Percentiles rank a stretch among this genome's conserved stretches.
These are phyloP conservation scores for Colossoma macropomum DNA, from an alignment of 2,113 vertebrate genomes.

Conservation along the genomic window DNA sequence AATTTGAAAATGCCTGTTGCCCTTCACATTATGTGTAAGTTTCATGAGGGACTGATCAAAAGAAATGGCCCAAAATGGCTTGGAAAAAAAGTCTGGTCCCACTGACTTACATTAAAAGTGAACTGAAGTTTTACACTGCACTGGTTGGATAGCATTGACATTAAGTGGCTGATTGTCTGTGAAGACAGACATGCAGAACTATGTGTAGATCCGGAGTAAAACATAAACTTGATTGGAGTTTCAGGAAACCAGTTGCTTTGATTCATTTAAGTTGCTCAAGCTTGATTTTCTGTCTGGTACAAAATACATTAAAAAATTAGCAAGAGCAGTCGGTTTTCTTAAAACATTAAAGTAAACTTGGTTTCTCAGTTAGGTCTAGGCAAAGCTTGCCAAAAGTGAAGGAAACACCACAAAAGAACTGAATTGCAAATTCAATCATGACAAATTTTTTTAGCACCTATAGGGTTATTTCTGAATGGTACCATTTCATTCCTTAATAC, in stretches of 20 bases:
- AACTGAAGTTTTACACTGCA: not conserved
- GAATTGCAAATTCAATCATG: not conserved
- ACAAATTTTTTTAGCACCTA: constrained; percentile 8
- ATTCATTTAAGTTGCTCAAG: not conserved
- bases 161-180: constrained; percentile 14
- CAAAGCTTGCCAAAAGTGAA: not conserved
- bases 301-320: constrained; percentile 20
- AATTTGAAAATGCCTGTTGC: too few species aligned
- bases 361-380: not conserved
- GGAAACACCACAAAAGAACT: constrained; percentile 5
- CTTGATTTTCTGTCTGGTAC: not conserved
- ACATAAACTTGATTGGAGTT: not conserved
- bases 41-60: too few species aligned
- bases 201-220: not conserved
- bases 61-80: too few species aligned
- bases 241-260: not conserved
- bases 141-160: not conserved
- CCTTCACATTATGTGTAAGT: too few species aligned
- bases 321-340: not conserved
- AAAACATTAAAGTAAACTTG: not conserved
- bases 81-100: too few species aligned
- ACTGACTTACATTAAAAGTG: too few species aligned
- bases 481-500: not conserved
- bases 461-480: not conserved
- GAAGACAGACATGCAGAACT: not conserved